phyloP scores from a whole-genome alignment of 2,888 invertebrate species.

The Oscheius sp. region DNA sequence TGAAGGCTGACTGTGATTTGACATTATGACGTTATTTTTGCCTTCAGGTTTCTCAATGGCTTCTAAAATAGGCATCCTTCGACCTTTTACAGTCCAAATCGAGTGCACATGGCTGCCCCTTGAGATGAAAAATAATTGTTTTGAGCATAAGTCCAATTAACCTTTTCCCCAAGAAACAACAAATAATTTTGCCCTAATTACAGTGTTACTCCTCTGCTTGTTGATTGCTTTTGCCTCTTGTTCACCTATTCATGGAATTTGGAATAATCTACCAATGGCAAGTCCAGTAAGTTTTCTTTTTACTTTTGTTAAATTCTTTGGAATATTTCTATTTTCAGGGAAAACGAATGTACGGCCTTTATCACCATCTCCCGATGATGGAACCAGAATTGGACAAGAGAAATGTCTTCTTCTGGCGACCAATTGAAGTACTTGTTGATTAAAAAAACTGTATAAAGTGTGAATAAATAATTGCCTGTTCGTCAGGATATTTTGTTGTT shows the following conservation, averaged over 20 bases:
- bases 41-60: too few species aligned
- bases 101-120: too few species aligned
- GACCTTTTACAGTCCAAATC: too few species aligned
- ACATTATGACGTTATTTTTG: too few species aligned
- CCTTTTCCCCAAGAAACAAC: too few species aligned
- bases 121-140: too few species aligned
- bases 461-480: background rate
- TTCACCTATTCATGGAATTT: slow-evolving; percentile 54
- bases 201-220: slow-evolving; percentile 19
- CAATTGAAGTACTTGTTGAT: slow-evolving; percentile 34
- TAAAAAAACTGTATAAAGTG: background rate
- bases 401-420: slow-evolving; percentile 41
- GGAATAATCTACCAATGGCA: slow-evolving; percentile 49
- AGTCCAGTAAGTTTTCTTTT: slow-evolving; percentile 37
- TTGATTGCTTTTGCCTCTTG: slow-evolving; percentile 14
- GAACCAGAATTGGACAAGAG: slow-evolving; percentile 48
- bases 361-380: slow-evolving; percentile 47
- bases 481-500: too few species aligned
- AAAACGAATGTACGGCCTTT: slow-evolving; percentile 54
- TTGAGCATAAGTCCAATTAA: background rate
- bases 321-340: slow-evolving; percentile 39
- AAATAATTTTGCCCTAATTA: background rate
- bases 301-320: slow-evolving; percentile 31
- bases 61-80: too few species aligned
- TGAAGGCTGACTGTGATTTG: too few species aligned